phyloP scores from a whole-genome alignment of 2,888 invertebrate species.

The Tridacna crocea region DNA sequence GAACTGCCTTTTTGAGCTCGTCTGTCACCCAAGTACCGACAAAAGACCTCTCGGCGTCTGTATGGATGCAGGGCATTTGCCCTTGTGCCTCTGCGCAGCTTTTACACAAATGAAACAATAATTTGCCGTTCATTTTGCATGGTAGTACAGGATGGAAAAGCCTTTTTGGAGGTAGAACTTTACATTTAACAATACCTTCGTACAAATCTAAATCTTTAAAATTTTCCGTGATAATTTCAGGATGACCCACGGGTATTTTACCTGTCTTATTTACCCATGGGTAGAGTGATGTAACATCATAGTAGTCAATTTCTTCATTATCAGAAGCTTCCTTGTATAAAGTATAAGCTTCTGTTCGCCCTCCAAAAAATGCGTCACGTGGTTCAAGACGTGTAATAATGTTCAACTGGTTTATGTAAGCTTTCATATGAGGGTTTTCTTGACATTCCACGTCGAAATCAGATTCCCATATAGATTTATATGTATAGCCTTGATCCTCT shows the following conservation, averaged over 20 bases:
- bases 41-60: conserved; percentile 31
- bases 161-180: too few species aligned
- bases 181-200: too few species aligned
- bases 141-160: conserved; percentile 79
- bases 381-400: conserved; percentile 61
- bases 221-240: too few species aligned
- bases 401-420: conserved; percentile 45
- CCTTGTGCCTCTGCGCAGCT: too few species aligned
- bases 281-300: conserved; percentile 69
- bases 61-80: conserved; percentile 34
- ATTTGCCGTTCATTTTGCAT: conserved; percentile 57
- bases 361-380: conserved; percentile 74
- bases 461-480: conserved; percentile 46
- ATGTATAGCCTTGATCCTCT: conserved; percentile 48
- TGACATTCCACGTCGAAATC: conserved; percentile 43
- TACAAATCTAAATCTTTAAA: too few species aligned
- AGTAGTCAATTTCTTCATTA: conserved; percentile 65
- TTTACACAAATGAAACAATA: conserved; percentile 27
- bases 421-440: conserved; percentile 38
- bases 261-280: conserved; percentile 69
- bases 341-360: conserved; percentile 67
- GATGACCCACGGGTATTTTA: conserved; percentile 68
- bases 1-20: conserved; percentile 5
- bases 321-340: too few species aligned
- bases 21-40: conserved; percentile 37